Evolutionary conservation across 2,113 vertebrate genomes (phyloP), one percentile per base, ranked within the genome.

Genomic region (Tachysurus vachellii): DNA sequence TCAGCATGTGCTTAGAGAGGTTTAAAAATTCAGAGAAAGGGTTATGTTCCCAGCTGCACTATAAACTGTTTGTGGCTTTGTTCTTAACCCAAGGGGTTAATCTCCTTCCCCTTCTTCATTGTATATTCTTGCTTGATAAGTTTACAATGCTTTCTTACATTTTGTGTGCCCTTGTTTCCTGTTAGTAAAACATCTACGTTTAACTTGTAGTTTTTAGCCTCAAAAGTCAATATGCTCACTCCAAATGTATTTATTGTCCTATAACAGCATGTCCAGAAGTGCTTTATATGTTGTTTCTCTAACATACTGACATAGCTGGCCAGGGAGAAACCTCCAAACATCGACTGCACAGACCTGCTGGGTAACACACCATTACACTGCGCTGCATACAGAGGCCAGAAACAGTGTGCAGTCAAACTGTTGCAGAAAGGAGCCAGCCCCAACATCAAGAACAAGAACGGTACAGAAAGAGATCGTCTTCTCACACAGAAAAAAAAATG

Each of bases 361-460:
- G 98, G 97, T 56, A 99, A 99, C 92, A 99, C 98, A 0, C 97
- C 98, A 0, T 90, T 99, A 91, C 98, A 99, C 85, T 99, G 97
- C 80, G 97, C 97, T 13, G 97, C 97, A 0, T 99, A 99, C 92
- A 97, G 98, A n/a, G 97, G 96, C n/a, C 97, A 98, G 89, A 97
- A 95, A 88, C 96, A 96, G 6, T 98, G 97, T 88, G 97, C 96
- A 83, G 76, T 97, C 89, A 98, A 96, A 90, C 97, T 99, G 90
- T 95, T 99, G 0, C 97, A 95, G 94, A 95, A 92, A 42, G 96
- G 97, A 59, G 97, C 97, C 86, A 94, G 94, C 89, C 93, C 95
- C 64, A 95, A 94, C 89, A 92, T 96, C 90, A 96, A 94, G 91
- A 99, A 99, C 92, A 97, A 97, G 89, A 97, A 97, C 8, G 96